Evolutionary conservation across 2,888 invertebrate species (phyloP).

Genomic region (Trypoxylon attenuatum): DNA sequence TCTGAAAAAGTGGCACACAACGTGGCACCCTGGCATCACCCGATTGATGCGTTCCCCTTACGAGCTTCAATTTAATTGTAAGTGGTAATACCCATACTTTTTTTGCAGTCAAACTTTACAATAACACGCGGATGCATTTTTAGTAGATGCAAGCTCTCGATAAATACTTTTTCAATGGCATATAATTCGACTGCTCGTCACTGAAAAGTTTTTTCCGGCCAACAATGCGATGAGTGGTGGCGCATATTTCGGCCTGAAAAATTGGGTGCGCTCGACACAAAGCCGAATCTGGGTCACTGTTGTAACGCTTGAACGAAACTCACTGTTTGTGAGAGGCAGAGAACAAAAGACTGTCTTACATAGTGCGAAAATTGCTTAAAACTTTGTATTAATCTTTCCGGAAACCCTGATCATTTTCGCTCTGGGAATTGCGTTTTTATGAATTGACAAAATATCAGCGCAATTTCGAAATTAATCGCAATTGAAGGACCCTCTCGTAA

Average conservation of each 20-base stretch:
- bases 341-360: constrained; percentile 35
- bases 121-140: no score
- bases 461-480: no score
- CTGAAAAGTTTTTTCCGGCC: constrained; percentile 30
- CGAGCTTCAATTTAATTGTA: no score
- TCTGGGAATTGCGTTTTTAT: no score
- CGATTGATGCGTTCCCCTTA: no score
- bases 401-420: no score
- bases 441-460: no score
- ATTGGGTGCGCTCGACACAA: constrained; percentile 30
- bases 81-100: no score
- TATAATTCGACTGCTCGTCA: constrained; percentile 25
- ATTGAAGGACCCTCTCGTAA: no score
- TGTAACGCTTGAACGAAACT: constrained; percentile 38
- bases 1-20: no score
- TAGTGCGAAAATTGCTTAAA: constrained; percentile 33
- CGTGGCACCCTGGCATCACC: no score
- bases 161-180: constrained; percentile 40
- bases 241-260: constrained; percentile 41
- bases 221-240: constrained; percentile 37
- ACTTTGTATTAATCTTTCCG: constrained; percentile 23
- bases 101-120: no score
- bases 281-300: constrained; percentile 45
- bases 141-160: constrained; percentile 30
- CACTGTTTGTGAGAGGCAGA: constrained; percentile 36